phyloP scores from a whole-genome alignment of 2,113 vertebrate genomes.

The Brachyistius frenatus region DNA sequence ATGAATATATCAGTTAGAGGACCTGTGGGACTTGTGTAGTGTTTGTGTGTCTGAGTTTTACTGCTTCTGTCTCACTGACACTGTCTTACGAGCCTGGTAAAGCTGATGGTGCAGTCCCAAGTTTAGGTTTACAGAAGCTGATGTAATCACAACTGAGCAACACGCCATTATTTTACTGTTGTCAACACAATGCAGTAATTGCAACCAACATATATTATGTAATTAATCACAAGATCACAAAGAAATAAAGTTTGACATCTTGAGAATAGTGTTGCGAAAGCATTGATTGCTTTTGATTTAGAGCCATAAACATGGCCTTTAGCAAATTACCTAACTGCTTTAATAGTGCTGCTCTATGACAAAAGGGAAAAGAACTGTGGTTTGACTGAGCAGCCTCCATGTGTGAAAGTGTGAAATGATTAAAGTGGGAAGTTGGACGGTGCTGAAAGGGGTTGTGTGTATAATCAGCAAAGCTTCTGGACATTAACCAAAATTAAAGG shows the following conservation, averaged over 20 bases:
- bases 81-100: not conserved
- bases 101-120: not conserved
- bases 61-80: not conserved
- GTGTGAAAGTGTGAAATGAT: constrained; percentile 25
- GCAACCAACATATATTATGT: constrained; percentile 17
- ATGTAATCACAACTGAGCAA: not conserved
- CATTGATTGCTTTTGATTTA: constrained; percentile 10
- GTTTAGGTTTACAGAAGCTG: not conserved
- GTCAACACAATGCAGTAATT: not conserved
- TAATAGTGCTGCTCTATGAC: constrained; percentile 9
- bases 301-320: constrained; percentile 35
- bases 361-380: constrained; percentile 17
- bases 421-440: constrained; percentile 33
- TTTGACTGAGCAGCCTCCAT: constrained; percentile 13
- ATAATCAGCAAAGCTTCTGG: constrained; percentile 31
- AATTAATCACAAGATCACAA: constrained; percentile 13
- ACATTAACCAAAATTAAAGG: constrained; percentile 21
- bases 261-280: constrained; percentile 4
- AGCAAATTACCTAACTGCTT: constrained; percentile 40
- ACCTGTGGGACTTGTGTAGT: too few relatives aligned
- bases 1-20: too few relatives aligned
- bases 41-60: not conserved
- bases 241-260: constrained; percentile 42
- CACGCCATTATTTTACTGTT: not conserved
- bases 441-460: not conserved